Percentiles rank a stretch among this genome's conserved stretches.
Conservation (phyloP, 2,113 vertebrate genomes). For the Lepisosteus oculatus region DNA sequence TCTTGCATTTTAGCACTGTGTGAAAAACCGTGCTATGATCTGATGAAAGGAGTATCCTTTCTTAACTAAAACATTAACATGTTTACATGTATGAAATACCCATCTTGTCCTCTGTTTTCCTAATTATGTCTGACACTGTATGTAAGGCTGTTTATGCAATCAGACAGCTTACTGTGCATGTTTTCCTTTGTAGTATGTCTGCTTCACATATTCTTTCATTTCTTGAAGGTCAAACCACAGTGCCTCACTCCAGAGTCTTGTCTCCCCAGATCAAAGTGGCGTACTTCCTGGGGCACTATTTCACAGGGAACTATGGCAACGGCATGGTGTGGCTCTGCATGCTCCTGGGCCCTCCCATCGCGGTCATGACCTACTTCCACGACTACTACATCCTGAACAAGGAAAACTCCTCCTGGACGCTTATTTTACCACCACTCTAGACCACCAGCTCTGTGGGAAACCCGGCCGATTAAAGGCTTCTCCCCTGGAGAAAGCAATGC, state of each 20-base stretch:
- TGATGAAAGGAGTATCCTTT: no score
- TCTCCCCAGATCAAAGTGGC: constrained; percentile 35
- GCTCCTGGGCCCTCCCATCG: constrained; percentile 36
- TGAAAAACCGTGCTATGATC: no score
- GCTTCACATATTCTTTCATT: background rate
- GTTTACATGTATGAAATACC: no score
- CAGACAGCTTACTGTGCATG: no score
- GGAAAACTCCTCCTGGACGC: constrained; percentile 3
- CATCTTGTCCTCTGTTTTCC: no score
- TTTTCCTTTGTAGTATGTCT: no score
- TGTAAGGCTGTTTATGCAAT: no score
- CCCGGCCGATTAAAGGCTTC: background rate
- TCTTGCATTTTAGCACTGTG: no score
- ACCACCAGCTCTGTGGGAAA: background rate
- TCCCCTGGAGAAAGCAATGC: no score
- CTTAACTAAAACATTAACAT: no score
- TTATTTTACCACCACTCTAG: background rate
- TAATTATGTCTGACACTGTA: no score
- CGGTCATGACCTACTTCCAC: constrained; percentile 40
- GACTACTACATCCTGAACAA: constrained; percentile 33
- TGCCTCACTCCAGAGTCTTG: constrained; percentile 12
- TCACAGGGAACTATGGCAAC: constrained; percentile 42
- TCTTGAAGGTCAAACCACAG: background rate
- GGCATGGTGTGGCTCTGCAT: constrained; percentile 39
- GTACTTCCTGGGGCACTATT: constrained; percentile 35